A percentile compares a stretch with the other conserved stretches of the same genome.
Evolutionary conservation across 2,888 invertebrate genomes (phyloP).

Genomic region (Orthosia cruda): DNA sequence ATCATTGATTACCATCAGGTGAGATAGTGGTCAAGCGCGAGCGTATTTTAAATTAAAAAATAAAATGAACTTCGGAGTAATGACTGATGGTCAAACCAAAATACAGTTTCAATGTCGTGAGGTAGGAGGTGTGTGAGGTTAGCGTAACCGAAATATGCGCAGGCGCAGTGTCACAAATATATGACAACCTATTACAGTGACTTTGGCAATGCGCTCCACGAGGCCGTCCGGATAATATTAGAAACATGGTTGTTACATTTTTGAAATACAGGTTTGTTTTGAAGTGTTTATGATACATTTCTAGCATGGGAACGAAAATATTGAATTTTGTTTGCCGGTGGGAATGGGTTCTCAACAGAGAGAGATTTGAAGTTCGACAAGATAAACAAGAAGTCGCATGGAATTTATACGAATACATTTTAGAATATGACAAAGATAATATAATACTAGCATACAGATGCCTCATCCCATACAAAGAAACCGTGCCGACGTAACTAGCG

Average conservation of each 20-base stretch:
- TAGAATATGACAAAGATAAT: no score
- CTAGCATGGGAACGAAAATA: background rate
- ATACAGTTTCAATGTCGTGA: conserved; percentile 56
- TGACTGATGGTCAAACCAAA: conserved; percentile 44
- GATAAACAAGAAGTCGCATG: background rate
- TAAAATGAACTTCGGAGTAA: background rate
- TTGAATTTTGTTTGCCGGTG: background rate
- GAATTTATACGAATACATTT: background rate
- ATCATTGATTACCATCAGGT: no score
- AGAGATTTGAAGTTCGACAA: background rate
- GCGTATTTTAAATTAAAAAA: background rate
- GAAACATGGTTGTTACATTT: conserved; percentile 50
- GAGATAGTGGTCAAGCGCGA: no score
- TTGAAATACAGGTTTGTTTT: conserved; percentile 30
- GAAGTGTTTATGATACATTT: conserved; percentile 12
- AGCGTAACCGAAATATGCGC: conserved; percentile 59
- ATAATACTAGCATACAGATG: no score
- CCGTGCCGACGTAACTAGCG: no score
- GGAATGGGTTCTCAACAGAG: background rate
- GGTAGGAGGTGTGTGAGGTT: conserved; percentile 68
- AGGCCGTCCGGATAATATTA: conserved; percentile 64
- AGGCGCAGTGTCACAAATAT: conserved; percentile 56
- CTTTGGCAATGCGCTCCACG: conserved; percentile 59
- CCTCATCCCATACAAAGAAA: no score
- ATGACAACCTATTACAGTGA: conserved; percentile 53